A percentile compares a stretch with the other conserved stretches of the same genome.
Evolutionary conservation across 2,888 invertebrate species (phyloP).

Genomic region (Latrodectus elegans): DNA sequence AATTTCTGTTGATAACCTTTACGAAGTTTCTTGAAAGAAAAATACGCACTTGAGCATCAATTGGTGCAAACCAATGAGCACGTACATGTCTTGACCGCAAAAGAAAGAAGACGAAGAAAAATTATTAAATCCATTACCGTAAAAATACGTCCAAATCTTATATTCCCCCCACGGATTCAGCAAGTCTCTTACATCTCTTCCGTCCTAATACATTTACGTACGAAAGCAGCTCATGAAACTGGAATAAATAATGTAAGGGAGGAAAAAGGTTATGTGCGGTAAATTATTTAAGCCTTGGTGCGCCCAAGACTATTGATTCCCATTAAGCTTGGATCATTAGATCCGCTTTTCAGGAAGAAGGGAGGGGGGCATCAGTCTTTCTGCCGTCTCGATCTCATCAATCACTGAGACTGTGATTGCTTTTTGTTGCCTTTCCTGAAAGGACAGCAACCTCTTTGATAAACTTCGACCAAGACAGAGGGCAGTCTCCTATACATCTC

Average conservation of each 20-base stretch:
- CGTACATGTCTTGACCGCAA: neutral
- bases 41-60: too few species aligned
- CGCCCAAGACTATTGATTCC: slow-evolving; percentile 57
- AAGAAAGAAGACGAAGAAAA: slow-evolving; percentile 12
- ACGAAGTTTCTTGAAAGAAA: too few species aligned
- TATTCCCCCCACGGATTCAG: slow-evolving; percentile 19
- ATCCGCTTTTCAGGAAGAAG: slow-evolving; percentile 40
- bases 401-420: slow-evolving; percentile 47
- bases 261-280: slow-evolving; percentile 61
- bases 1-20: too few species aligned
- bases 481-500: neutral
- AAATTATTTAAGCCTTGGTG: slow-evolving; percentile 61
- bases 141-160: slow-evolving; percentile 6
- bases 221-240: slow-evolving; percentile 28
- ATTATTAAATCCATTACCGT: slow-evolving; percentile 57
- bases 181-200: slow-evolving; percentile 5
- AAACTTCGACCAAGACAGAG: neutral
- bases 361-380: slow-evolving; percentile 49
- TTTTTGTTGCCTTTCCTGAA: slow-evolving; percentile 13
- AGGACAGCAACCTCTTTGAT: slow-evolving; percentile 8
- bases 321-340: slow-evolving; percentile 61
- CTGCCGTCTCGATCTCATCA: slow-evolving; percentile 46
- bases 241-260: slow-evolving; percentile 51
- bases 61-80: too few species aligned
- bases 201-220: slow-evolving; percentile 2